These are phyloP conservation scores for Cathartes aura DNA, from an alignment of 2,113 vertebrate genomes.

Conservation along the genomic window DNA sequence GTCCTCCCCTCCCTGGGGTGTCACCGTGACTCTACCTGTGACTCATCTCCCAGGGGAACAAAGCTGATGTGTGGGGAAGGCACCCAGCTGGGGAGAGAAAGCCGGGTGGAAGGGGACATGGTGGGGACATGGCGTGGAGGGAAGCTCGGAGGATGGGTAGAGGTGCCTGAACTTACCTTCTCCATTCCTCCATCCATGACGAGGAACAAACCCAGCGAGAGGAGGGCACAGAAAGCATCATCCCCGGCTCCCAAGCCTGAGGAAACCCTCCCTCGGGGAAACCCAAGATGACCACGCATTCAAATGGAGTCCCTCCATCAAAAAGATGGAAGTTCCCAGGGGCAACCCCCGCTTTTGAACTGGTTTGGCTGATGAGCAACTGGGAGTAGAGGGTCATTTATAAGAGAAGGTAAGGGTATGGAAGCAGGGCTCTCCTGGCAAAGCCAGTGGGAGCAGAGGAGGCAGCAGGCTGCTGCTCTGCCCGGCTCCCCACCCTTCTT, in stretches of 20 bases:
- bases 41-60: neutral
- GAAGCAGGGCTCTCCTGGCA: neutral
- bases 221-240: neutral
- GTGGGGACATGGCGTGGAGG: fast-evolving
- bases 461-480: neutral
- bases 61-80: neutral
- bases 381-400: neutral
- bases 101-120: fast-evolving
- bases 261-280: neutral
- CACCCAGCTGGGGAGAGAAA: neutral
- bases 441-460: neutral
- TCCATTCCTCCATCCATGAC: neutral
- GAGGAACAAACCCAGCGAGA: neutral
- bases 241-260: neutral
- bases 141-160: neutral
- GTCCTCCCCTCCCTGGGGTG: neutral
- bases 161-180: neutral
- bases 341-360: neutral
- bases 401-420: neutral
- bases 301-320: neutral
- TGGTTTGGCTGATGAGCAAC: neutral
- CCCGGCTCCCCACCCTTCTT: neutral
- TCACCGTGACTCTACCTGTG: neutral
- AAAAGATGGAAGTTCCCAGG: neutral
- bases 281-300: neutral